Evolutionary conservation across 1,140 invertebrate species (phyloP).

Genomic region (Leptinotarsa texana): DNA sequence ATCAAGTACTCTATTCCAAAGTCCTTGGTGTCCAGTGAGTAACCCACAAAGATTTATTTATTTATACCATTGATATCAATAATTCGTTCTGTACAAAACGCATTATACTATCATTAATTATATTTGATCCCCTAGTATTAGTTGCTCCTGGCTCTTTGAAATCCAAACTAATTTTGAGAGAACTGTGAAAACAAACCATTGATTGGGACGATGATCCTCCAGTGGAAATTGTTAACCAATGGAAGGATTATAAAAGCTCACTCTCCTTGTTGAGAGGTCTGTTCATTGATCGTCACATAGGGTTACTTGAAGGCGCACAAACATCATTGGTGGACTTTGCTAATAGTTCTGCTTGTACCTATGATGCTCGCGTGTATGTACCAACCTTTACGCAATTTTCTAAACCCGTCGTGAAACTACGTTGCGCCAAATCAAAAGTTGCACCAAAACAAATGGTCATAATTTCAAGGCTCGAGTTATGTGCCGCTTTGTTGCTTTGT

Average conservation of each 20-base stretch:
- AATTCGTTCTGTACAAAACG: background rate
- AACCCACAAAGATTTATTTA: background rate
- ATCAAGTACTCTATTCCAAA: background rate
- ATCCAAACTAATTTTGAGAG: background rate
- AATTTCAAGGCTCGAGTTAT: too few species aligned
- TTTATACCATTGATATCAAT: background rate
- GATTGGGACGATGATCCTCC: background rate
- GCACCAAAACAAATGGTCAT: too few species aligned
- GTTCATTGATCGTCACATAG: too few species aligned
- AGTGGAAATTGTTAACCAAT: background rate
- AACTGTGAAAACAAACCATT: background rate
- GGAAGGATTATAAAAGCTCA: background rate
- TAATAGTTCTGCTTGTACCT: too few species aligned
- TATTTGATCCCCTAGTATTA: background rate
- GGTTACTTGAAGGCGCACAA: too few species aligned
- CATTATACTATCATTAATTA: background rate
- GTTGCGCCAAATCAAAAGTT: too few species aligned
- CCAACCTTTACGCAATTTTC: too few species aligned
- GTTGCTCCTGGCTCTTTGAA: background rate
- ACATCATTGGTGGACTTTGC: too few species aligned
- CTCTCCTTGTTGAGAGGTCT: too few species aligned
- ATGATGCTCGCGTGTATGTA: too few species aligned
- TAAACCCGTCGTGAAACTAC: too few species aligned
- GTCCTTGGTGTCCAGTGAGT: background rate
- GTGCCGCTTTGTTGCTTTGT: too few species aligned